phyloP scores from a whole-genome alignment of 2,797 vertebrate genomes.

The Fringilla coelebs region DNA sequence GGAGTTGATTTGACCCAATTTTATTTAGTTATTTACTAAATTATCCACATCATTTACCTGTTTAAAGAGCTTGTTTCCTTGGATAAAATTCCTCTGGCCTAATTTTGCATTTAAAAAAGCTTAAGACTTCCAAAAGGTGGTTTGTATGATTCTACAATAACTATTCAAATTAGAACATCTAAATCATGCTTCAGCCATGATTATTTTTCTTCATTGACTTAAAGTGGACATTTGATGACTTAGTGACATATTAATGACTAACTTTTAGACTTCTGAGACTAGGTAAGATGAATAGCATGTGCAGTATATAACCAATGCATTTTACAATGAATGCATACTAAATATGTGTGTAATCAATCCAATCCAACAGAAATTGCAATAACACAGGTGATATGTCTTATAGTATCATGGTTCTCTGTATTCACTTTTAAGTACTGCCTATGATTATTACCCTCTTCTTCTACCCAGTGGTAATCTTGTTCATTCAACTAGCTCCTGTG shows the following conservation, averaged over 20 bases:
- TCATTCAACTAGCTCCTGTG: not conserved
- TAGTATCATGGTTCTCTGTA: not conserved
- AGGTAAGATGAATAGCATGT: not conserved
- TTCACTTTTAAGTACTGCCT: not conserved
- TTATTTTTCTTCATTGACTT: not conserved
- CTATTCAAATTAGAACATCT: not conserved
- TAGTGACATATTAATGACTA: not conserved
- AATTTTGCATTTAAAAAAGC: not conserved
- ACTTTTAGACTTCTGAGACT: not conserved
- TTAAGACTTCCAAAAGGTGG: not conserved
- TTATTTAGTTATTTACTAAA: not conserved
- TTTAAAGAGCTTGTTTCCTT: not conserved
- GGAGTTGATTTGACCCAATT: not conserved
- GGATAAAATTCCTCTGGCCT: not conserved
- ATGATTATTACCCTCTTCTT: not conserved
- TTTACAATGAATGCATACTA: not conserved
- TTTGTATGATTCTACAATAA: not conserved
- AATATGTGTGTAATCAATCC: not conserved
- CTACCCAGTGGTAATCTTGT: not conserved
- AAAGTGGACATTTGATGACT: not conserved
- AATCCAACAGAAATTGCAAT: not conserved
- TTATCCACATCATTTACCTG: not conserved
- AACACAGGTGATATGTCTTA: not conserved
- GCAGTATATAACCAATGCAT: not conserved
- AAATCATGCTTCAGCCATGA: not conserved